Base-by-base conservation (phyloP, 2,888 invertebrate genomes). In the Tyria jacobaeae region DNA sequence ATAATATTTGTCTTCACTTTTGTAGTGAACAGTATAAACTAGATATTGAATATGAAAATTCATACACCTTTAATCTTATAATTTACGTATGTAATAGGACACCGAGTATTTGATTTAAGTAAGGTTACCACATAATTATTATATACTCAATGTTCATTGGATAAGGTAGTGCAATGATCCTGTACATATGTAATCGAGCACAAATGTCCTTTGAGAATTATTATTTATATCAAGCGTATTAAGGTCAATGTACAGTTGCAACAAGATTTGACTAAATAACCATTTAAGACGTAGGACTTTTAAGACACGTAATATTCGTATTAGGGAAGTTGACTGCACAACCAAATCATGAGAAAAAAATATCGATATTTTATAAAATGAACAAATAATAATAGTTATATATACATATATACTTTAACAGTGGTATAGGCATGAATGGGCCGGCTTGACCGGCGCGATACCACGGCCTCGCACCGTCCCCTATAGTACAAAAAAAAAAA, bases 21-120 rank as follows among this genome's bases (percentile, higher is more conserved):
- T 44, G 7, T 3, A 0, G 2, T 3, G 21, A 31, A 50, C 56
- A 49, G 60, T 66, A 68, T 62, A 9, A 34, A 37, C 3, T 39
- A 60, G 57, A 60, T 50, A 68, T 62, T 65, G 57, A 63, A 68
- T 70, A 78, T 70, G 66, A 70, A 72, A 75, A 72, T 71, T 54
- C 35, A 61, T 52, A 64, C 61, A 68, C 60, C 58, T 66, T 68
- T 62, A 70, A 73, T 69, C 59, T 52, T 50, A 64, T 68, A 73
- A 76, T 76, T 73, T 69, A 78, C 58, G 51, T 54, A 52, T 49
- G 64, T 62, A 65, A 76, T 63, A 57, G 39, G 54, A 78, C 63
- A 73, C 70, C 56, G 27, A 47, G 47, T 60, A 58, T 66, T 55
- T 62, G 44, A 61, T 69, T 66, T 63, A 59, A 68, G 69, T 62